Evolutionary conservation across 1,140 invertebrate genomes (phyloP), one percentile per base, ranked within the genome.

Genomic region (Paramacrobiotus metropolitanus): DNA sequence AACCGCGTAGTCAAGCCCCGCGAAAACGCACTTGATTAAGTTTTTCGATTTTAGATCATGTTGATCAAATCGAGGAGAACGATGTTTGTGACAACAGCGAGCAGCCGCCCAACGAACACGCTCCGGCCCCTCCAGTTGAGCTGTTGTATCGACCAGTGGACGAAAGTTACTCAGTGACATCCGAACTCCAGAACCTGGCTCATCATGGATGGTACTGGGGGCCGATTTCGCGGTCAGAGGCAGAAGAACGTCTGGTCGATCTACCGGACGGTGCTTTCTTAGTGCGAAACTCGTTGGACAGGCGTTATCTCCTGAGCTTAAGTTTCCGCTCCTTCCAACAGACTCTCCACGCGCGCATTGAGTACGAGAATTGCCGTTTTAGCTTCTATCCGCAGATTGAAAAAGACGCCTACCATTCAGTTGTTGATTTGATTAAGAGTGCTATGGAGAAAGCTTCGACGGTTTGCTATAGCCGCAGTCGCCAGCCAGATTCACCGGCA

Each of bases 241-340:
- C 79, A 28, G 79, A 81, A 67, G 74, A 78, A 62, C 80, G 79
- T 67, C 68, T 83, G 21, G 71, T 74, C n/a, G 77, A 79, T 62
- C 80, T 83, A 69, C 80, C 82, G 29, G 83, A 85, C 71, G 84
- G 84, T 62, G 79, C 83, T 62, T 86, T 86, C 72, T 72, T 86
- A 44, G 82, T 86, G 3, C 75, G 83, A 21, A 83, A 85, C 69
- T 85, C 83, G 15, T 81, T 81, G 1, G 82, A 83, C 62, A 79
- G 82, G 65, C 77, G 78, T 66, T 81, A 82, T 68, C 72, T 83
- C 44, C 75, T 85, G 45, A 79, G 77, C 29, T 71, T 86, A 21
- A 84, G 82, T 70, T 85, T 86, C 71, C 76, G 82, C 63, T 84
- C 83, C 60, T 79, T 80, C 65, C 83, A 82, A 20, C 78, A 80